These are phyloP conservation scores for Cavia aperea DNA, from an alignment of 2,113 vertebrate genomes.

Conservation along the genomic window DNA sequence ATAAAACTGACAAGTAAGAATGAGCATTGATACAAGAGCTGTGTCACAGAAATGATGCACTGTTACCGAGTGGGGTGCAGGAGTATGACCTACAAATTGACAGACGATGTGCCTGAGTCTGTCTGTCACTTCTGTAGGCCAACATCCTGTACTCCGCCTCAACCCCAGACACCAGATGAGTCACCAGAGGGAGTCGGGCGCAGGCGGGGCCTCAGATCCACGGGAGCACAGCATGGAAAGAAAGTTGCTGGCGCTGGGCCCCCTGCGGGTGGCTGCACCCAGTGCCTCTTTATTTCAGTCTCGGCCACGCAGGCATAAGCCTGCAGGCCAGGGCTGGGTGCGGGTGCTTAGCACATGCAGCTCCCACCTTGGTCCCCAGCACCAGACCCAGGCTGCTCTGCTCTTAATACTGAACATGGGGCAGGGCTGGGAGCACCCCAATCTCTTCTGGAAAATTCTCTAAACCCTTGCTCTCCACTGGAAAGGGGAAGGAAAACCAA, in stretches of 20 bases:
- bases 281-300: neutral
- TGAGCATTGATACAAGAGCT: neutral
- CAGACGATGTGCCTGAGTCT: slow-evolving; percentile 72
- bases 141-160: slow-evolving; percentile 74
- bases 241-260: no score
- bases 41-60: neutral
- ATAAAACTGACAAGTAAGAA: neutral
- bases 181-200: neutral
- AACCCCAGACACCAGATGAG: neutral
- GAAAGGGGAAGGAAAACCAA: neutral
- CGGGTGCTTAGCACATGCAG: neutral
- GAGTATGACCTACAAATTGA: slow-evolving; percentile 87
- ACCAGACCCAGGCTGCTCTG: neutral
- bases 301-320: neutral
- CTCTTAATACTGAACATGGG: neutral
- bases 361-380: neutral
- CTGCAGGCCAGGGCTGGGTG: neutral
- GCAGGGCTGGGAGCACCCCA: no score
- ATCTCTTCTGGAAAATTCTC: neutral
- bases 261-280: no score
- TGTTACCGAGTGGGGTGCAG: slow-evolving; percentile 68
- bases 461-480: neutral
- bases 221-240: neutral
- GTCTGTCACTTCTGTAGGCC: slow-evolving; percentile 87
- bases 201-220: neutral